Evolutionary conservation across 2,797 vertebrate species (phyloP).

Genomic region (Sciurus carolinensis): DNA sequence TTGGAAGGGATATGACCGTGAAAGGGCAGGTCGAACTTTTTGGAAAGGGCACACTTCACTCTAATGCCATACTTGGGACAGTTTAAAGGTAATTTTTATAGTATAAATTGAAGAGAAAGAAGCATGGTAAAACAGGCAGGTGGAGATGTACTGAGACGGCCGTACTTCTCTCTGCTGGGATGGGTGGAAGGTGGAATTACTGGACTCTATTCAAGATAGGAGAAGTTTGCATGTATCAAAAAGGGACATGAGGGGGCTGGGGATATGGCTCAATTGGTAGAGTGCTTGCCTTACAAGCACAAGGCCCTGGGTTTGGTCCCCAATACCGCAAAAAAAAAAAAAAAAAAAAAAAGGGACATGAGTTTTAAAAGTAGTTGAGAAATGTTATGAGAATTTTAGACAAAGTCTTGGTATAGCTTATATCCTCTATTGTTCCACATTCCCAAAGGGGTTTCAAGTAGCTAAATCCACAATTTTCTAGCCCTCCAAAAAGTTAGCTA

Average conservation of each 20-base stretch:
- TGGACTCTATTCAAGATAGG: slow-evolving; percentile 12
- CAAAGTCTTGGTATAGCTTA: neutral
- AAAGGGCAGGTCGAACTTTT: neutral
- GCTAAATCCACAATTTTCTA: neutral
- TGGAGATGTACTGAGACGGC: neutral
- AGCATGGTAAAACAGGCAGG: neutral
- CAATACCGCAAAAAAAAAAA: too few relatives aligned
- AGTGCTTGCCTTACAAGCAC: too few relatives aligned
- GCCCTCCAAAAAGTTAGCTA: neutral
- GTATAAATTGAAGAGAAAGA: neutral
- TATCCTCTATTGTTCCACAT: slow-evolving; percentile 1
- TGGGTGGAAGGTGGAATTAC: neutral
- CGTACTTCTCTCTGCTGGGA: neutral
- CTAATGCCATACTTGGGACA: neutral
- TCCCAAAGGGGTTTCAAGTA: neutral
- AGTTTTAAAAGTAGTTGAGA: slow-evolving; percentile 62
- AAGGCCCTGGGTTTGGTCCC: too few relatives aligned
- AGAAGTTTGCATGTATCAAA: slow-evolving; percentile 30
- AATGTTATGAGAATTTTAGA: slow-evolving; percentile 32
- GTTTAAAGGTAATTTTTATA: slow-evolving; percentile 3
- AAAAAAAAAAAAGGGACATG: neutral
- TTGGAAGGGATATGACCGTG: too few relatives aligned
- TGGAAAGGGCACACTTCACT: neutral
- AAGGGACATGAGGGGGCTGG: neutral
- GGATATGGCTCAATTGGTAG: too few relatives aligned